Percentiles rank a stretch among this genome's conserved stretches.
These are phyloP conservation scores for Amblyraja radiata DNA, from an alignment of 2,797 vertebrate genomes.

Conservation along the genomic window DNA sequence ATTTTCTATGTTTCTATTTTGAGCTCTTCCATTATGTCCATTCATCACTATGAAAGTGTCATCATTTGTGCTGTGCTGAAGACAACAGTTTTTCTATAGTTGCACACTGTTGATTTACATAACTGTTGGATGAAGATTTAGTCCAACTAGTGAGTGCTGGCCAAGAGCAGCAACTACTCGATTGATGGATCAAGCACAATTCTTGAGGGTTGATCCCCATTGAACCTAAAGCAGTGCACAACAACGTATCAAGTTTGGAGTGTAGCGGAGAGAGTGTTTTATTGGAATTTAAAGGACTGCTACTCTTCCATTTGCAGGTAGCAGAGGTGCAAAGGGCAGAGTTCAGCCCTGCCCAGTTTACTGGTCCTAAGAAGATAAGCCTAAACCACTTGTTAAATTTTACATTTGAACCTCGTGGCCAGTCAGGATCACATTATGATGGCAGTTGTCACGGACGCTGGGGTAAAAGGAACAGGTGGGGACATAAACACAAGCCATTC, in stretches of 20 bases:
- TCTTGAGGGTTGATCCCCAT: not conserved
- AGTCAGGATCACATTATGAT: slow-evolving; percentile 67
- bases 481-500: slow-evolving; percentile 89
- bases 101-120: not conserved
- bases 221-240: too few relatives aligned
- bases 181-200: not conserved
- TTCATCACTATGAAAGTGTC: not conserved
- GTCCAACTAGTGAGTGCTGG: not conserved
- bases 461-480: slow-evolving; percentile 96
- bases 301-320: slow-evolving; percentile 65
- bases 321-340: slow-evolving; percentile 92
- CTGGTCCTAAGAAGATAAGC: slow-evolving; percentile 97
- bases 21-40: not conserved
- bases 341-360: slow-evolving; percentile 95
- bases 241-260: not conserved
- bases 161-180: not conserved
- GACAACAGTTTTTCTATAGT: not conserved
- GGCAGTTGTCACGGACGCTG: slow-evolving; percentile 70
- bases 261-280: not conserved
- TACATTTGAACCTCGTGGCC: slow-evolving; percentile 93
- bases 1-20: not conserved
- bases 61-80: not conserved
- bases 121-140: not conserved
- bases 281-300: not conserved
- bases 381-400: slow-evolving; percentile 97